Evolutionary conservation across 2,797 vertebrate genomes (phyloP).

Genomic region (Spinibarbus caldwelli): DNA sequence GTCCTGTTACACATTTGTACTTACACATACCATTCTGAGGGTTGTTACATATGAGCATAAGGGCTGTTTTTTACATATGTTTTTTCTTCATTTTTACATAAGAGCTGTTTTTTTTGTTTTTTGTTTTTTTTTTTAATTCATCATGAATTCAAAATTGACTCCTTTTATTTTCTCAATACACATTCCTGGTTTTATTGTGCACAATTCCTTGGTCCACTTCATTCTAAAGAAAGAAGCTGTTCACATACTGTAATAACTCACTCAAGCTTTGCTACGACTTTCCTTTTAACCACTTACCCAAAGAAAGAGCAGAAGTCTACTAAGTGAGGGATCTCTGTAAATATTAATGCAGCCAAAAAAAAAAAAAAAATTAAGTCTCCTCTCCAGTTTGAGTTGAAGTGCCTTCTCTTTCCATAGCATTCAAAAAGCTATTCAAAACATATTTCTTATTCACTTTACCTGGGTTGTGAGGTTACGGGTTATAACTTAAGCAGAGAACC

Average conservation of each 20-base stretch:
- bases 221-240: neutral
- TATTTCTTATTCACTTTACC: neutral
- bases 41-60: too few relatives aligned
- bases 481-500: neutral
- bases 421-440: conserved; percentile 1
- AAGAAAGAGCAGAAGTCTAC: neutral
- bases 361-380: neutral
- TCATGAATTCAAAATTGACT: neutral
- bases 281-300: conserved; percentile 4
- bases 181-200: neutral
- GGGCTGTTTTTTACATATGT: too few relatives aligned
- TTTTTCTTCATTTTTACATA: too few relatives aligned
- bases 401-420: neutral
- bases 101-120: too few relatives aligned
- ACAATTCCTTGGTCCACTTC: neutral
- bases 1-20: too few relatives aligned
- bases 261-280: neutral
- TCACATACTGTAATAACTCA: neutral
- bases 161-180: neutral
- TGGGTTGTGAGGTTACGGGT: neutral
- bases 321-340: neutral
- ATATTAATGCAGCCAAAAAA: neutral
- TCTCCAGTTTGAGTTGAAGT: neutral
- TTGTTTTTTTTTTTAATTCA: neutral
- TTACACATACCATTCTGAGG: too few relatives aligned